A percentile compares a stretch with the other conserved stretches of the same genome.
Evolutionary conservation across 2,888 invertebrate species (phyloP).

Genomic region (Sinhomidia bicolor): DNA sequence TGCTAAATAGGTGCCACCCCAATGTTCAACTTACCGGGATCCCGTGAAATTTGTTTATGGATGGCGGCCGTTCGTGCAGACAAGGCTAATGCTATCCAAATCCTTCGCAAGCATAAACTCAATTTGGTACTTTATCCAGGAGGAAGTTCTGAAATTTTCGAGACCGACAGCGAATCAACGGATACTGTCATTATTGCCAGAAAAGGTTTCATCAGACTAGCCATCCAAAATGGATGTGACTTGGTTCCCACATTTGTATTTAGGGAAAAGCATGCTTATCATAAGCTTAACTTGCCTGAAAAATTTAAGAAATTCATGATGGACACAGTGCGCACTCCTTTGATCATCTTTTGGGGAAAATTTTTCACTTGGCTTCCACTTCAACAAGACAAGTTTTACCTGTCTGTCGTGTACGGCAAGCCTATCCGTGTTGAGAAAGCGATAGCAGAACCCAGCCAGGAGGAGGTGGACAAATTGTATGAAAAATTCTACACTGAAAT

Average conservation of each 20-base stretch:
- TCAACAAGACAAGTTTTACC: constrained; percentile 48
- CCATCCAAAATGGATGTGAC: constrained; percentile 67
- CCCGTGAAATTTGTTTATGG: constrained; percentile 70
- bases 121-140: constrained; percentile 63
- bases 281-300: constrained; percentile 70
- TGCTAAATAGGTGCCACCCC: constrained; percentile 57
- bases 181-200: constrained; percentile 69
- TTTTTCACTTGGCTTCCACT: constrained; percentile 70
- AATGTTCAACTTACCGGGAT: constrained; percentile 66
- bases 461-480: constrained; percentile 68
- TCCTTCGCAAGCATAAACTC: constrained; percentile 49
- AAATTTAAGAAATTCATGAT: constrained; percentile 69
- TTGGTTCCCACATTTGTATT: constrained; percentile 70
- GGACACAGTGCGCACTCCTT: constrained; percentile 67
- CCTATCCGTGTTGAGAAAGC: constrained; percentile 66
- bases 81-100: constrained; percentile 57
- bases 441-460: constrained; percentile 59
- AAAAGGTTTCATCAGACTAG: constrained; percentile 70
- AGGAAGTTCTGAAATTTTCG: constrained; percentile 70
- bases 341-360: constrained; percentile 73
- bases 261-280: constrained; percentile 72
- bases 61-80: constrained; percentile 69
- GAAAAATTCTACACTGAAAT: constrained; percentile 69
- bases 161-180: constrained; percentile 64
- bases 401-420: constrained; percentile 71